Base-by-base conservation (phyloP, 2,888 invertebrate species). In the Aleiodes leptofemur region DNA sequence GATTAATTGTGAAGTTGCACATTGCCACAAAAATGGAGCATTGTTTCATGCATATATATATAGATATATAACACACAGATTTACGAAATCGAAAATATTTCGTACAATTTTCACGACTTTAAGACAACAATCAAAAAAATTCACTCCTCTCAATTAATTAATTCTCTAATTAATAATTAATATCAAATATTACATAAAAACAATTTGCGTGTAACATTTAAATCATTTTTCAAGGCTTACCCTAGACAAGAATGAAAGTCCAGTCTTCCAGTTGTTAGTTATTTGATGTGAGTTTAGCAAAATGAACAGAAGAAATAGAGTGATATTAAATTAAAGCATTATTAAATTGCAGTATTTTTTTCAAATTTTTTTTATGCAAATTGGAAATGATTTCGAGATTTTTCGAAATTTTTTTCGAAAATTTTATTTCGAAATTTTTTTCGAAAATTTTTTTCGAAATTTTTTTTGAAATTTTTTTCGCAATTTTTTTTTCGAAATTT, bases 251-350 rank as follows among this genome's bases (percentile, higher is more conserved):
- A 87, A 87, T 78, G 87, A 81, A 86, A 83, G 82, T 85, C 87
- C 87, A 84, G 84, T 83, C 88, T 88, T 88, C 87, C 85, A 87
- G 86, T 86, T 86, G 86, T 86, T 87, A 87, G 84, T 84, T 84
- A 85, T 86, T 83, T 14, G 86, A 50, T 86, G 86, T 86, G 84
- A 84, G 85, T 86, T 82, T 82, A 16, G 34, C 73, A 71, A 64
- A 64, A 73, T 3, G 51, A 38, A 31, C 5, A 57, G 29, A n/a
- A 64, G 48, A 73, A 53, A 61, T 68, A 16, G 13, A 48, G 51
- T 68, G 5, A 68, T 61, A 14, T n/a, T n/a, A n/a, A n/a, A n/a
- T 61, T 38, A 5, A 43, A 13, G 38, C 23, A 23, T 23, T 61
- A 14, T 14, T 38, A 38, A 7, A 6, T 59, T 43, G 16, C 7